phyloP scores from a whole-genome alignment of 2,797 vertebrate genomes.

The Mormyrops boulengeri region DNA sequence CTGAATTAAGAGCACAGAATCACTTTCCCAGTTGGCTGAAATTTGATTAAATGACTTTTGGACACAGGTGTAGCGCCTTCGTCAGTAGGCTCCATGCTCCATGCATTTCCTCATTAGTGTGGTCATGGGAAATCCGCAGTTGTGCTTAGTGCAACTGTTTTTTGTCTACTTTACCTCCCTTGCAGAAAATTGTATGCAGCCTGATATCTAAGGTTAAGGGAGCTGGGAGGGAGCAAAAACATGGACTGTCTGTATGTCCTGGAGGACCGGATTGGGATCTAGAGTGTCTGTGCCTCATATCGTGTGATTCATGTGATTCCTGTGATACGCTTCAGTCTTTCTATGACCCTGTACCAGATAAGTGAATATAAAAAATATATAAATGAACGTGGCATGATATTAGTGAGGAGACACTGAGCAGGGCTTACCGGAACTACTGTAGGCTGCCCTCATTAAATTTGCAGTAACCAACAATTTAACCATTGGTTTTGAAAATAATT shows the following conservation, averaged over 20 bases:
- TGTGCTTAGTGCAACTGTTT: neutral
- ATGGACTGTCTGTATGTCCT: neutral
- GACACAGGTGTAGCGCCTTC: neutral
- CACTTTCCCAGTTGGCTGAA: neutral
- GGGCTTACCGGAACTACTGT: neutral
- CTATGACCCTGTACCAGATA: neutral
- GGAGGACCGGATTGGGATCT: neutral
- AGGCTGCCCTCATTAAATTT: neutral
- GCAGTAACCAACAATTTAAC: neutral
- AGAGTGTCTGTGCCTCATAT: neutral
- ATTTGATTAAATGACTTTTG: neutral
- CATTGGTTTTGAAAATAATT: neutral
- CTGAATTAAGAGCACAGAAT: neutral
- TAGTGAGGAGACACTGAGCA: neutral
- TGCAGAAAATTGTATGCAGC: neutral
- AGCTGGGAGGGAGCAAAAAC: neutral
- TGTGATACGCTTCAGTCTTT: neutral
- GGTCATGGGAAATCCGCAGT: neutral
- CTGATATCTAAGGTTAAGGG: neutral
- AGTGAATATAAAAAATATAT: neutral
- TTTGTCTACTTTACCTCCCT: neutral
- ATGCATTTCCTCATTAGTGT: neutral
- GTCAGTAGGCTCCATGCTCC: neutral
- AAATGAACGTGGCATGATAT: neutral
- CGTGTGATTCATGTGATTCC: neutral